A percentile compares a stretch with the other conserved stretches of the same genome.
Evolutionary conservation across 2,888 invertebrate genomes (phyloP).

Genomic region (Opisthograptis luteolata): DNA sequence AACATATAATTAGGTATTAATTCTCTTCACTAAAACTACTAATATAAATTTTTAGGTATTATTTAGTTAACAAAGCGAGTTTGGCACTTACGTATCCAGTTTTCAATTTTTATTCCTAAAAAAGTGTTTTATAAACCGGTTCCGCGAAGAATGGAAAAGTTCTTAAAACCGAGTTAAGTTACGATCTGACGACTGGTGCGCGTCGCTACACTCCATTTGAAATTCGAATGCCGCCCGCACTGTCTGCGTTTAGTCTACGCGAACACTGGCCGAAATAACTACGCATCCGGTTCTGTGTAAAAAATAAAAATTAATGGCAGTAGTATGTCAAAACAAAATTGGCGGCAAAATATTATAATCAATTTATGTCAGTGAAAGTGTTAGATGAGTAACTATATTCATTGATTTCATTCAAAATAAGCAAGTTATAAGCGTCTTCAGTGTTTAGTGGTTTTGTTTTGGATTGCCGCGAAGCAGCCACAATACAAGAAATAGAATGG

Average conservation of each 20-base stretch:
- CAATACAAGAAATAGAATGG: no score
- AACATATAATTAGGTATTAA: no score
- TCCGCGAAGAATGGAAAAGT: neutral
- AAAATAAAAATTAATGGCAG: conserved; percentile 3
- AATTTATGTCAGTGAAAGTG: no score
- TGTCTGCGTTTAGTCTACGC: conserved; percentile 6
- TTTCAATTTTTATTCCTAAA: no score
- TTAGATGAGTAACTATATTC: neutral
- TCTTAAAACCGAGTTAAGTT: neutral
- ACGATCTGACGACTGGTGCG: neutral
- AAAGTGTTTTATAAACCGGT: no score
- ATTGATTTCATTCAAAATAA: no score
- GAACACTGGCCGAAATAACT: neutral
- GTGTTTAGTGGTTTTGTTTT: neutral
- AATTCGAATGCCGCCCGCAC: conserved; percentile 16
- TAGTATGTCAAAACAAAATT: conserved; percentile 1
- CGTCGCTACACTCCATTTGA: conserved; percentile 15
- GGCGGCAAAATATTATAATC: conserved; percentile 12
- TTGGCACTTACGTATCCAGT: no score
- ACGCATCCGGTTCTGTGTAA: neutral
- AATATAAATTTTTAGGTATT: no score
- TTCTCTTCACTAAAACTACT: no score
- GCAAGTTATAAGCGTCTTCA: neutral
- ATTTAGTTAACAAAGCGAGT: no score
- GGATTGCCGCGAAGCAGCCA: no score